A percentile compares a stretch with the other conserved stretches of the same genome.
phyloP scores from a whole-genome alignment of 2,113 vertebrate species.

The Chauna torquata region DNA sequence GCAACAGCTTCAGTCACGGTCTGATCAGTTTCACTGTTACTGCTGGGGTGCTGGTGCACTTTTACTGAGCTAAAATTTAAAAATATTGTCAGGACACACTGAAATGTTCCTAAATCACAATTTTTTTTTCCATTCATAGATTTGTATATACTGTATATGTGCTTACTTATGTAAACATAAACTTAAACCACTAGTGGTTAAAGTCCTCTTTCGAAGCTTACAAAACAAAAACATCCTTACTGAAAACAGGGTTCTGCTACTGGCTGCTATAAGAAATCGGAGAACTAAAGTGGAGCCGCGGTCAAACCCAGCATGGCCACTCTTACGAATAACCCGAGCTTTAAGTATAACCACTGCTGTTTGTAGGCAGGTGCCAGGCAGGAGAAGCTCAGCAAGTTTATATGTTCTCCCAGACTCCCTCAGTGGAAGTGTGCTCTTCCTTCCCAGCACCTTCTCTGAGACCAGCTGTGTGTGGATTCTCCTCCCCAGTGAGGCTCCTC shows the following conservation, averaged over 20 bases:
- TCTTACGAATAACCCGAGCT: not conserved
- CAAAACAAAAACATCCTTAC: not conserved
- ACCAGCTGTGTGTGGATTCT: not conserved
- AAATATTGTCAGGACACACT: not conserved
- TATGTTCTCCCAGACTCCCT: not conserved
- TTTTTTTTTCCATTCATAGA: not conserved
- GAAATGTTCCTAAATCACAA: not conserved
- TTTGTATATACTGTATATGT: not conserved
- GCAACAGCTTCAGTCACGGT: not conserved
- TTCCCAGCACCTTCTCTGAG: not conserved
- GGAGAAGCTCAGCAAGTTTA: constrained; percentile 4
- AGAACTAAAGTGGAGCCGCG: not conserved
- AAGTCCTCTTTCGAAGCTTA: not conserved
- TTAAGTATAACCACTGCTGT: not conserved
- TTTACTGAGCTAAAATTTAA: not conserved
- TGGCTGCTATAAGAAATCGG: not conserved
- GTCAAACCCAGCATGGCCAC: not conserved
- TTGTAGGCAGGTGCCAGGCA: not conserved
- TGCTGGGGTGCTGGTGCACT: not conserved
- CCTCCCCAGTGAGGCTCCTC: not conserved
- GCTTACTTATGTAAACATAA: not conserved
- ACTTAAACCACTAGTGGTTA: not conserved
- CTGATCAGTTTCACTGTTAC: not conserved
- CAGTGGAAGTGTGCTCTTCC: not conserved
- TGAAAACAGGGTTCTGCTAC: not conserved